Percentiles rank a stretch among this genome's conserved stretches.
phyloP scores from a whole-genome alignment of 1,140 invertebrate species.

The Tetramorium simillimum region DNA sequence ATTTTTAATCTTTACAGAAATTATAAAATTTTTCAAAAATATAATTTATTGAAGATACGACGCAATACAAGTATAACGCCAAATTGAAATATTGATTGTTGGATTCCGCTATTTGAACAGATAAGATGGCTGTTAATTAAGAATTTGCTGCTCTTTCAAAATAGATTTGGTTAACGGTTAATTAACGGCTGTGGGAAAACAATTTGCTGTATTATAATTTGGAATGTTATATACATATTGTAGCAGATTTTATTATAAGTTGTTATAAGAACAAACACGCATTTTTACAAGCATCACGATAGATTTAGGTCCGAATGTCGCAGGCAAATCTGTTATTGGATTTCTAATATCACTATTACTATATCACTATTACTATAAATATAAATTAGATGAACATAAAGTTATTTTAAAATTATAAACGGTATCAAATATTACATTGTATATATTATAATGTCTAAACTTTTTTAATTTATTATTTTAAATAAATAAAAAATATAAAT shows the following conservation, averaged over 20 bases:
- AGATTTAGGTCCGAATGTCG: neutral
- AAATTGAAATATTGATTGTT: too few species aligned
- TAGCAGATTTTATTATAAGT: neutral
- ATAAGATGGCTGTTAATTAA: too few species aligned
- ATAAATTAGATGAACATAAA: neutral
- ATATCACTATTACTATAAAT: neutral
- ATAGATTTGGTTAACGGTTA: neutral
- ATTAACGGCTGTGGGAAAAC: neutral
- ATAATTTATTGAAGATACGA: neutral
- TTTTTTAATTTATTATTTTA: neutral
- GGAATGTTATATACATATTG: neutral
- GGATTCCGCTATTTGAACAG: too few species aligned
- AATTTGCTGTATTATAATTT: neutral
- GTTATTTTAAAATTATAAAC: neutral
- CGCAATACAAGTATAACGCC: neutral
- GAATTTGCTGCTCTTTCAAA: too few species aligned
- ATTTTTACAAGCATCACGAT: neutral
- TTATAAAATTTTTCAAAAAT: neutral
- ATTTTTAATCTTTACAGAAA: neutral
- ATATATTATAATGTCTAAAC: neutral
- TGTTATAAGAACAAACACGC: neutral
- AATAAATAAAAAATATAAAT: neutral
- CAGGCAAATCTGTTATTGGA: neutral
- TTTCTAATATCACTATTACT: neutral
- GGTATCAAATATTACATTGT: neutral